Percentiles rank a stretch among this genome's conserved stretches.
Evolutionary conservation across 2,113 vertebrate species (phyloP).

Genomic region (Poicephalus gulielmi): DNA sequence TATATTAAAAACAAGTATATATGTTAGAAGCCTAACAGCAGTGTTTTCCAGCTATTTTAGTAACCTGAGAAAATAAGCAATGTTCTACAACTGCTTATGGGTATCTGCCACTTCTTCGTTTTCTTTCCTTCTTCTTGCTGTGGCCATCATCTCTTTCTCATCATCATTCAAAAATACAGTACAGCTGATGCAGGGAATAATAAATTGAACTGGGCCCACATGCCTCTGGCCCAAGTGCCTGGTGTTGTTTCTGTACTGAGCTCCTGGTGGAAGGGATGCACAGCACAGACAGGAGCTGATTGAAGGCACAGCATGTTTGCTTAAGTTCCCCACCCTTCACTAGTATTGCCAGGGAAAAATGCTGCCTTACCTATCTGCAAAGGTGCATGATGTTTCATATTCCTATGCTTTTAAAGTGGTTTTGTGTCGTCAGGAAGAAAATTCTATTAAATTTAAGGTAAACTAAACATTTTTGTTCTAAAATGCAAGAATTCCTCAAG

Average conservation of each 20-base stretch:
- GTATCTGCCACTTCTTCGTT: neutral
- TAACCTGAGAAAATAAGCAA: neutral
- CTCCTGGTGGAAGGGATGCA: neutral
- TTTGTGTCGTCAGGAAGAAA: neutral
- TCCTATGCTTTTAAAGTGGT: neutral
- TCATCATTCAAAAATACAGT: rapidly evolving
- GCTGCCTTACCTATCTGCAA: neutral
- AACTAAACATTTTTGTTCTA: neutral
- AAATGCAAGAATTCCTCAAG: neutral
- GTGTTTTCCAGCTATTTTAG: neutral
- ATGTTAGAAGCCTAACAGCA: neutral
- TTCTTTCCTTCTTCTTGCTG: neutral
- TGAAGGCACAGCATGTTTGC: neutral
- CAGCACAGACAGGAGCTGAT: too few species aligned
- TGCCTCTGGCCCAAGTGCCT: rapidly evolving
- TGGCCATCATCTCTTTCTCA: neutral
- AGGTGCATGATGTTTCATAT: neutral
- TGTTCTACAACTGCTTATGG: neutral
- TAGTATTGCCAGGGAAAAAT: neutral
- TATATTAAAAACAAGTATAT: neutral
- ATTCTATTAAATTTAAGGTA: neutral
- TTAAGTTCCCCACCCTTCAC: neutral
- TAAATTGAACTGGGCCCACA: rapidly evolving
- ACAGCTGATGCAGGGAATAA: neutral
- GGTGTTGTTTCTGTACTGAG: neutral